Evolutionary conservation across 2,113 vertebrate species (phyloP).

Genomic region (Phrynosoma blainvillii): DNA sequence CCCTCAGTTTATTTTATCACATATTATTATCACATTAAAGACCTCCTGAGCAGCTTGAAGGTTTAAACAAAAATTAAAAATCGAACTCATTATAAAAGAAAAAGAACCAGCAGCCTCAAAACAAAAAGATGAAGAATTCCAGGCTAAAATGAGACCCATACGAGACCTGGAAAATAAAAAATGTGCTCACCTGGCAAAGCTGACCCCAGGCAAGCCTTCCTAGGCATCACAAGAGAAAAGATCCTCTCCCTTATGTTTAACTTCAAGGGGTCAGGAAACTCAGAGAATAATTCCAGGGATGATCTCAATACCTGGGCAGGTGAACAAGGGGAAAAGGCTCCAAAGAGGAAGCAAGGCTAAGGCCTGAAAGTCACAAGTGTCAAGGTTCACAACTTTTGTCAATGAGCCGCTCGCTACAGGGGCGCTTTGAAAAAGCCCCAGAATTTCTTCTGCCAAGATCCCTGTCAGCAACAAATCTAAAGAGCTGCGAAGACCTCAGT

Average conservation of each 20-base stretch:
- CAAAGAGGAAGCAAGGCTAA: background rate
- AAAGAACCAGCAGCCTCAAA: no score
- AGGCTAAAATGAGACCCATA: background rate
- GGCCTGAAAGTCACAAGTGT: background rate
- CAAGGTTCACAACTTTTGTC: background rate
- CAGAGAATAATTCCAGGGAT: background rate
- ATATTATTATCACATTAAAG: background rate
- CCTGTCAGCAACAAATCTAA: background rate
- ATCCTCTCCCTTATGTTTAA: background rate
- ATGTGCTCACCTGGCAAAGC: background rate
- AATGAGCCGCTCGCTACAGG: background rate
- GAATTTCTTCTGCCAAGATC: background rate
- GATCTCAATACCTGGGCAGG: background rate
- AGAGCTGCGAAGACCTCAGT: background rate
- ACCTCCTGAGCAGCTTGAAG: background rate
- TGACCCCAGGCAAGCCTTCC: background rate
- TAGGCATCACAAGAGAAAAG: background rate
- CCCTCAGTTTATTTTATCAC: background rate
- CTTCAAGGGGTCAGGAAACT: background rate
- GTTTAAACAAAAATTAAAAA: background rate
- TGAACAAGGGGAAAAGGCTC: background rate
- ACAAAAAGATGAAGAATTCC: no score
- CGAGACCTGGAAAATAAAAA: background rate
- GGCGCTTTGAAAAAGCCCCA: background rate
- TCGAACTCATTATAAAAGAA: no score